These are phyloP conservation scores for Microtus pennsylvanicus DNA, from an alignment of 2,113 vertebrate species.

Conservation along the genomic window DNA sequence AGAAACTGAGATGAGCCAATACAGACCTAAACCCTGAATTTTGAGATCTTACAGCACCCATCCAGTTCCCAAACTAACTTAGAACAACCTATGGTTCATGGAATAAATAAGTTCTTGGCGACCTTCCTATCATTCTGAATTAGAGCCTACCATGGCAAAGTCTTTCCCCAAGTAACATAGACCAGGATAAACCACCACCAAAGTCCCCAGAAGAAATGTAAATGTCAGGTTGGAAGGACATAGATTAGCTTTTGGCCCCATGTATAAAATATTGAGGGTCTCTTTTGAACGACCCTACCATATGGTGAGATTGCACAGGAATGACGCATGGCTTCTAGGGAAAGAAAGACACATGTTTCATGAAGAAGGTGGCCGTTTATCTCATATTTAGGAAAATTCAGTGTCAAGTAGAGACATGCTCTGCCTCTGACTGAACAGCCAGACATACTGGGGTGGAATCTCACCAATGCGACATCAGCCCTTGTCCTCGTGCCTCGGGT, in stretches of 20 bases:
- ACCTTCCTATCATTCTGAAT: neutral
- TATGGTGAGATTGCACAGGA: neutral
- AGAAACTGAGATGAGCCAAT: neutral
- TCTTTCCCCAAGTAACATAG: neutral
- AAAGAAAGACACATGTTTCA: constrained; percentile 17
- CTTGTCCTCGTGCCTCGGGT: neutral
- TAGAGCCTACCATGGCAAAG: neutral
- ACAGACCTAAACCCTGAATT: neutral
- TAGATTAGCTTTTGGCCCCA: neutral
- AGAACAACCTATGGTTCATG: neutral
- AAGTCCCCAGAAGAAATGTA: neutral
- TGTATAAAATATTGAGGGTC: neutral
- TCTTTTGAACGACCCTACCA: neutral
- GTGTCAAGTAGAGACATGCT: constrained; percentile 55
- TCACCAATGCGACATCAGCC: constrained; percentile 58
- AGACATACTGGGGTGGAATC: constrained; percentile 70
- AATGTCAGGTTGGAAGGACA: neutral
- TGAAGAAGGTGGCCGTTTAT: constrained; percentile 38
- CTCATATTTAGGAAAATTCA: constrained; percentile 51
- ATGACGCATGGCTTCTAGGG: constrained; percentile 11
- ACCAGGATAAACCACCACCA: neutral
- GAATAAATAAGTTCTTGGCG: neutral
- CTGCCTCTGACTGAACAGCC: constrained; percentile 59
- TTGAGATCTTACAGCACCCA: neutral
- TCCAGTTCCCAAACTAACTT: neutral